Conservation (phyloP, 1,140 invertebrate genomes). For the Drosophila fuyamai region DNA sequence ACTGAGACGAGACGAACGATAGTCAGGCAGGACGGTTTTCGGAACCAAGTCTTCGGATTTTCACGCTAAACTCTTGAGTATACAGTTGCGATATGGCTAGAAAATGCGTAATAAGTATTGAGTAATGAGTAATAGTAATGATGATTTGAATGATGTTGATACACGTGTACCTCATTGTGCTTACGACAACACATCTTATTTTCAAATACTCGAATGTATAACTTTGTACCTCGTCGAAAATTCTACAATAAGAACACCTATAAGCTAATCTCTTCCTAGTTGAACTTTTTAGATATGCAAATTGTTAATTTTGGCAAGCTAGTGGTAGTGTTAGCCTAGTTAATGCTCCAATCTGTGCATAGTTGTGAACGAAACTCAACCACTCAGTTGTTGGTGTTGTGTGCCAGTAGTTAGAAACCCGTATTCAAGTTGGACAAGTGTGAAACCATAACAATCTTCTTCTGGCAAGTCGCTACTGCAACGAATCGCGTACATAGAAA, state of each 20-base stretch:
- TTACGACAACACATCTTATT: constrained; percentile 70
- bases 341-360: constrained; percentile 45
- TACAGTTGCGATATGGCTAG: constrained; percentile 10
- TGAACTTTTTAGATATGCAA: constrained; percentile 65
- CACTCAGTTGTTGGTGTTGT: constrained; percentile 46
- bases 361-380: constrained; percentile 48
- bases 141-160: constrained; percentile 78
- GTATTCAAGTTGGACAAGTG: constrained; percentile 74
- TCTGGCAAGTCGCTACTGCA: constrained; percentile 63
- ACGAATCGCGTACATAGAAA: constrained; percentile 57
- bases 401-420: constrained; percentile 52
- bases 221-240: constrained; percentile 82
- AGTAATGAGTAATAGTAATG: constrained; percentile 6
- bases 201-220: constrained; percentile 64
- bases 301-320: constrained; percentile 62
- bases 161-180: constrained; percentile 81
- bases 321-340: constrained; percentile 46
- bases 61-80: constrained; percentile 27
- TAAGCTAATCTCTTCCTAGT: constrained; percentile 74
- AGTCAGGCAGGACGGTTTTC: constrained; percentile 14
- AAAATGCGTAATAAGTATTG: neutral
- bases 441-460: constrained; percentile 63
- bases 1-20: constrained; percentile 23
- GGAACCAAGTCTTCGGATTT: constrained; percentile 44
- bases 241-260: constrained; percentile 57